A percentile compares a stretch with the other conserved stretches of the same genome.
phyloP scores from a whole-genome alignment of 1,140 invertebrate genomes.

The Dysdera silvatica region DNA sequence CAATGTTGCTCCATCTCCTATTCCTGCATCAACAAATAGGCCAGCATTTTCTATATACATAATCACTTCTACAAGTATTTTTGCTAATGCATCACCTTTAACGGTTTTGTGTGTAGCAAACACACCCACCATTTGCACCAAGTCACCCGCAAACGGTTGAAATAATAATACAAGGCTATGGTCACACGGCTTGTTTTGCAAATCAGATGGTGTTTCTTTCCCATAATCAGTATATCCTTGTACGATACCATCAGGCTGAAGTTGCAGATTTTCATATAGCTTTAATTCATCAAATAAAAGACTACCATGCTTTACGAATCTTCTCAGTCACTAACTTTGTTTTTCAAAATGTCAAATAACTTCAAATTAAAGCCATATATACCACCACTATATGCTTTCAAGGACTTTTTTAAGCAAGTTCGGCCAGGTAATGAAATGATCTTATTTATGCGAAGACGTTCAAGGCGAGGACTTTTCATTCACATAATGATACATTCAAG shows the following conservation, averaged over 20 bases:
- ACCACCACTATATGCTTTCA: background rate
- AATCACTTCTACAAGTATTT: background rate
- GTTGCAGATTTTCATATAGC: background rate
- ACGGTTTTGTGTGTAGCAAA: background rate
- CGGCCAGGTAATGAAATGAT: background rate
- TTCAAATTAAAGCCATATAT: background rate
- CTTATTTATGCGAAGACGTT: background rate
- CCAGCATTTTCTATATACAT: background rate
- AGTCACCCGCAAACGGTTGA: background rate
- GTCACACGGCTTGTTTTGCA: background rate
- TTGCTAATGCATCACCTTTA: background rate
- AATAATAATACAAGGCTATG: background rate
- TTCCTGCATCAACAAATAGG: background rate
- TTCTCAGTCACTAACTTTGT: background rate
- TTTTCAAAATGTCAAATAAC: background rate
- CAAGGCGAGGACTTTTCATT: background rate
- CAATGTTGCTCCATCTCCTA: background rate
- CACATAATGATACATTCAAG: background rate
- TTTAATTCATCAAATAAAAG: conserved; percentile 2
- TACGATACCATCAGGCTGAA: background rate
- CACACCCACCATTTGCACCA: background rate
- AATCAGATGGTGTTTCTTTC: too few relatives aligned
- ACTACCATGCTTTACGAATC: background rate
- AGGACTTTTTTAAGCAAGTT: conserved; percentile 1
- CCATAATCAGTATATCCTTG: conserved; percentile 3